Base-by-base conservation (phyloP, 2,888 invertebrate species). In the Melipona beecheii region DNA sequence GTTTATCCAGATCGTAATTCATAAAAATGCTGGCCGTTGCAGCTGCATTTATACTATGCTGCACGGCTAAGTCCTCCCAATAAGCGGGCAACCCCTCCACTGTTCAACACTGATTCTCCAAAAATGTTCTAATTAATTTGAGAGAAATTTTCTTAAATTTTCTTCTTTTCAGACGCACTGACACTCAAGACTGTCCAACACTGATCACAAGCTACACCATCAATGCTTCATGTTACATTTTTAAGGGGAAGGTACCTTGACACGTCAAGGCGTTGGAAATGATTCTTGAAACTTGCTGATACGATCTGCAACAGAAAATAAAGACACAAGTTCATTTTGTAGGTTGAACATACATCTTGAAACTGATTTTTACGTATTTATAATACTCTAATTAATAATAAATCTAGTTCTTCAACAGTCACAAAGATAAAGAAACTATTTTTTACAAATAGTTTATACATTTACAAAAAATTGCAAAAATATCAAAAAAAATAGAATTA, bases 11-110 rank as follows among this genome's bases (percentile, higher is more conserved):
- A 66, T 86, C 83, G 87, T 89, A 90, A 89, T 92, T 93, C 93
- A 93, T 92, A 91, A 92, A 92, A 86, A 89, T 75, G 87, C 83
- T 81, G 70, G 89, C 90, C 82, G 89, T 83, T 64, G 89, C 82
- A 86, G 86, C 90, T 87, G 90, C 91, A 92, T 93, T 92, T 89
- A 89, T 91, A 83, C 91, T 85, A 83, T 86, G 87, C 86, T 85
- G 88, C 89, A 86, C 87, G 81, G 87, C 89, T 83, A 87, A 81
- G 75, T 90, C 87, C 84, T 88, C 88, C 89, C 89, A 90, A 86
- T 87, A 90, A 75, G 77, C 83, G 70, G 87, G 81, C 69, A 90
- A 81, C 78, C 87, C 90, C 90, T 91, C 90, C 92, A 90, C 91
- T 86, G 85, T 89, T 90, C 74, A 75, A 70, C 79, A 78, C 75